A percentile compares a stretch with the other conserved stretches of the same genome.
Evolutionary conservation across 1,140 invertebrate species (phyloP).

Genomic region (Drosophila prosaltans): DNA sequence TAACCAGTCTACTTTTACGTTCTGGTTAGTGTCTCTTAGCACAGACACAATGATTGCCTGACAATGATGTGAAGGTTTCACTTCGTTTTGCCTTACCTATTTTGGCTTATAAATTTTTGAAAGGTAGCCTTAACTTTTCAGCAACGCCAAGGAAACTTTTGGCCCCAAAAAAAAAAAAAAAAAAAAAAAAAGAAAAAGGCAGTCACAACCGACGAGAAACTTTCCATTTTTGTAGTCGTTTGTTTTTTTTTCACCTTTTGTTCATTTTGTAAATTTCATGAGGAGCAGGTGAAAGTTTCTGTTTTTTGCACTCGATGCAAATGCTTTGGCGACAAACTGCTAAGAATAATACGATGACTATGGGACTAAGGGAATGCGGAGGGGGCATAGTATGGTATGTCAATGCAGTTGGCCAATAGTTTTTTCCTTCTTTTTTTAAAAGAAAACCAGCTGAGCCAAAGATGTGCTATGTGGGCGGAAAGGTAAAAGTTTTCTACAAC

Average conservation of each 20-base stretch:
- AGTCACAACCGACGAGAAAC: conserved; percentile 13
- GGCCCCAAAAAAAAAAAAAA: not conserved
- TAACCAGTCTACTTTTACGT: not conserved
- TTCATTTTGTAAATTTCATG: conserved; percentile 68
- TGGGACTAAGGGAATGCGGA: not conserved
- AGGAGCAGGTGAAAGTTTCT: conserved; percentile 61
- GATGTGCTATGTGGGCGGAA: not conserved
- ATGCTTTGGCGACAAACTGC: conserved; percentile 38
- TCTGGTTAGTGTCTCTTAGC: conserved; percentile 11
- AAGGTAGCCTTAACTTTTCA: conserved; percentile 18
- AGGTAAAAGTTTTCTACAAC: conserved; percentile 31
- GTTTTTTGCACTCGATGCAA: conserved; percentile 47
- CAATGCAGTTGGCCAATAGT: conserved; percentile 24
- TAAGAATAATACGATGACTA: not conserved
- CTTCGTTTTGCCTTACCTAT: not conserved
- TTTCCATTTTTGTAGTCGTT: conserved; percentile 7
- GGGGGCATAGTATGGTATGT: not conserved
- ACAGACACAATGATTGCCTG: conserved; percentile 31
- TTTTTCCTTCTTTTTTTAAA: conserved; percentile 20
- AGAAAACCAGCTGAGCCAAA: no score
- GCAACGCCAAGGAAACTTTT: conserved; percentile 9
- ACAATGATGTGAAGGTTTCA: conserved; percentile 42
- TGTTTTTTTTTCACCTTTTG: conserved; percentile 10
- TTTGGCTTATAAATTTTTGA: conserved; percentile 13
- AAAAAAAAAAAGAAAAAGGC: not conserved